Evolutionary conservation across 37 sponge, comb jelly and placozoan species (phyloP), one percentile per base, ranked within the genome.

Genomic region (Halichondria panicea): DNA sequence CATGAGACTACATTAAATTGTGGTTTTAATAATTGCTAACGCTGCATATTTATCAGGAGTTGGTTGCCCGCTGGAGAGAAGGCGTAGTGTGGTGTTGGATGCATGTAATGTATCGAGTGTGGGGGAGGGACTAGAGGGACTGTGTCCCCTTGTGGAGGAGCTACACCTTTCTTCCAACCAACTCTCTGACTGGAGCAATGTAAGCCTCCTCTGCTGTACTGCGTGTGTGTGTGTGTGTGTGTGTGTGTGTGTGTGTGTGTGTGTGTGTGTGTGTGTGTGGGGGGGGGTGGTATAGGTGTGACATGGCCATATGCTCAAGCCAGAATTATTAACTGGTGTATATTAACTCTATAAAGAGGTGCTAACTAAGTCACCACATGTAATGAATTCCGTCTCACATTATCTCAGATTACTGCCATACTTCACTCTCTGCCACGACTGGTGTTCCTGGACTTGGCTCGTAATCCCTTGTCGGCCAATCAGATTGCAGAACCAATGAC

Each of bases 81-180:
- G 57, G 41, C 59, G 59, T 0, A 44, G 68, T 18, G 13, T 87
- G 4, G 74, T 80, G 22, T 68, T 87, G 37, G 87, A 87, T 21
- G 18, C 36, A 22, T 30, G n/a, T 22, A 70, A 55, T 8, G 70
- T 87, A 30, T 50, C 4, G 0, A 19, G 1, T 8, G 81, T 66
- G 11, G 81, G 55, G 2, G 32, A 24, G 4, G 57, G 7, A 0
- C 41, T 3, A 4, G 68, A 79, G 41, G 33, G 35, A 24, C 60
- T 87, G 15, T 87, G 87, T 61, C 87, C 81, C 31, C 44, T 30
- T 19, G 75, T 68, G 30, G 53, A 55, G 70, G 75, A 79, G 52
- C 53, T 87, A 13, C 62, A 68, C 27, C 64, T 87, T 1, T 41
- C 67, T 9, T 42, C 68, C 39, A 87, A 87, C 55, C 19, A n/a